Evolutionary conservation across 2,797 vertebrate species (phyloP).

Genomic region (Notolepis coatsorum): DNA sequence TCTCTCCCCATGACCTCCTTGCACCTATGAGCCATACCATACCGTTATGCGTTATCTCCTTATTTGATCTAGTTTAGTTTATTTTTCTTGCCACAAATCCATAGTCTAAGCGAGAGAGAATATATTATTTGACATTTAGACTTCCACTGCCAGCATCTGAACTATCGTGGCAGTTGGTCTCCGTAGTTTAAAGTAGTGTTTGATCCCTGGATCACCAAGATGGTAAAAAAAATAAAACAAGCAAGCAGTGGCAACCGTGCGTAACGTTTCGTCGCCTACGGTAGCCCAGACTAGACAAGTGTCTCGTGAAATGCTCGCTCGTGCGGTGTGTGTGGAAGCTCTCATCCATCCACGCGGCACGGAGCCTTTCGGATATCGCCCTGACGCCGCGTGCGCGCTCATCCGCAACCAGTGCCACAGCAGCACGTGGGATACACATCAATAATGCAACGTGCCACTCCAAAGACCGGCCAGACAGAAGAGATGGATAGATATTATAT

Average conservation of each 20-base stretch:
- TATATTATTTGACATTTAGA: too few relatives aligned
- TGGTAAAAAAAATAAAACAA: too few relatives aligned
- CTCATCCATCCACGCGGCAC: neutral
- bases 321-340: neutral
- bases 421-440: constrained; percentile 59
- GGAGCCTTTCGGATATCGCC: neutral
- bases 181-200: too few relatives aligned
- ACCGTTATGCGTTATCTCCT: neutral
- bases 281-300: too few relatives aligned
- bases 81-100: neutral
- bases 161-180: neutral
- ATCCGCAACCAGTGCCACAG: constrained; percentile 8
- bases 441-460: constrained; percentile 53
- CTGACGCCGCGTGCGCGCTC: constrained; percentile 18
- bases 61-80: neutral
- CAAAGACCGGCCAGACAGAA: constrained; percentile 24
- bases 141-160: constrained; percentile 1
- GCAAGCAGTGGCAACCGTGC: too few relatives aligned
- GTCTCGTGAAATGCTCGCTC: neutral
- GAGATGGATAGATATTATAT: too few relatives aligned
- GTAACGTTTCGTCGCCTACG: too few relatives aligned
- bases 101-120: neutral
- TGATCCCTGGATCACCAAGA: too few relatives aligned
- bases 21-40: neutral
- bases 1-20: constrained; percentile 14